Evolutionary conservation across 2,888 invertebrate species (phyloP).

Genomic region (Fragum whitleyi): DNA sequence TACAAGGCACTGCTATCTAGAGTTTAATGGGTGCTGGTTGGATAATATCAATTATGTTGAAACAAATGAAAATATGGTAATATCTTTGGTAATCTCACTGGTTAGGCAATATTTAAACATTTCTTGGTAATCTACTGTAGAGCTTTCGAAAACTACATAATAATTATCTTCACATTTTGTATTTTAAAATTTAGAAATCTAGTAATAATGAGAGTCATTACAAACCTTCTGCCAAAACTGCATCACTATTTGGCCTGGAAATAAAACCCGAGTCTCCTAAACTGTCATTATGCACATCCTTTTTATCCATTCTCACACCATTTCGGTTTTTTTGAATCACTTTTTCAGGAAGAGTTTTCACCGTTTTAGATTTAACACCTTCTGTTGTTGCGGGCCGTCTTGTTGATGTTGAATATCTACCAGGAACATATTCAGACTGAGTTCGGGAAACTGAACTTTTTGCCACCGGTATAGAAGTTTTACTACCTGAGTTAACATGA

Average conservation of each 20-base stretch:
- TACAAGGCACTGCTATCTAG: too few species aligned
- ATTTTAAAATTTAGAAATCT: too few species aligned
- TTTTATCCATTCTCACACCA: conserved; percentile 51
- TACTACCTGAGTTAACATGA: conserved; percentile 58
- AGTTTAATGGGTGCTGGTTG: too few species aligned
- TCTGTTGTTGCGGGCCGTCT: conserved; percentile 62
- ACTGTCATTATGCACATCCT: conserved; percentile 61
- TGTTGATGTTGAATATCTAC: conserved; percentile 64
- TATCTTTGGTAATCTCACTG: too few species aligned
- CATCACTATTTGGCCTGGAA: conserved; percentile 78
- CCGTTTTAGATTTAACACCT: conserved; percentile 58
- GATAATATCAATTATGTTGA: too few species aligned
- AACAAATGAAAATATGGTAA: too few species aligned
- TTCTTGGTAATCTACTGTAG: too few species aligned
- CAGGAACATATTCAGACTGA: conserved; percentile 71
- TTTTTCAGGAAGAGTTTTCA: conserved; percentile 60
- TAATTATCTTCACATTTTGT: too few species aligned
- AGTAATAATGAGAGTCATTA: background rate
- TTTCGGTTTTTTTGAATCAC: conserved; percentile 46
- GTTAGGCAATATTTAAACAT: too few species aligned
- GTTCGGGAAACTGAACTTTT: conserved; percentile 68
- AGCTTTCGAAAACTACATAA: too few species aligned
- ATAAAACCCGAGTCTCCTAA: conserved; percentile 74
- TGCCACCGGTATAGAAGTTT: conserved; percentile 69
- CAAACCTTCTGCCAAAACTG: conserved; percentile 71